Evolutionary conservation across 2,797 vertebrate genomes (phyloP), one percentile per base, ranked within the genome.

Genomic region (Paguma larvata): DNA sequence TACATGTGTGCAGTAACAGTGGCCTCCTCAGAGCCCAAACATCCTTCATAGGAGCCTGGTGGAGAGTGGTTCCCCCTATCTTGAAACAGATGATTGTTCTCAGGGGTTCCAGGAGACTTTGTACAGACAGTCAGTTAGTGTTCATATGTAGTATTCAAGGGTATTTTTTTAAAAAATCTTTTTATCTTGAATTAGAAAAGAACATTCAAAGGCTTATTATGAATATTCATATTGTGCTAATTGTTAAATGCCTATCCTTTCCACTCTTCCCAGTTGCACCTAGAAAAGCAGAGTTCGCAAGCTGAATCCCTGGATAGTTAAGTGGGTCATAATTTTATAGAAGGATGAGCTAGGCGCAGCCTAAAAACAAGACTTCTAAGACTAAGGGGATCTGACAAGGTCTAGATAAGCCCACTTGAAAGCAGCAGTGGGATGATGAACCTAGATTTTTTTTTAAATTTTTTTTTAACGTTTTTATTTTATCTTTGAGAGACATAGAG

Each of bases 351-450:
- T 83, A 85, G 30, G 34, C 18, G 89, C n/a, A 46, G 53, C 80
- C 85, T 94, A 95, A 95, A 96, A 95, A 92, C 85, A 94, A 67
- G 85, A 63, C 72, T 86, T 21, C 53, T 86, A 93, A 87, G 80
- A 92, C 88, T 62, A 77, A 97, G 44, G 80, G 2, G 70, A 87
- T 95, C 56, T 84, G 85, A 80, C n/a, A 75, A 59, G 3, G 34
- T 91, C 32, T 34, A 70, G 32, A 44, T 13, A 48, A 25, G 56
- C 15, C 44, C 27, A 44, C 4, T 79, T 27, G 75, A 79, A 90
- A 86, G 27, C 90, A 78, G 25, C 6, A 82, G 23, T 72, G 38
- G 21, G 18, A 23, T 91, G 62, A 91, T 70, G 32, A 85, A 91
- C 92, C 92, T 34, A 48, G 48, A 79, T 77, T 86, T 79, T 88